A percentile compares a stretch with the other conserved stretches of the same genome.
These are phyloP conservation scores for Chelonoidis abingdonii DNA, from an alignment of 2,113 vertebrate species.

Conservation along the genomic window DNA sequence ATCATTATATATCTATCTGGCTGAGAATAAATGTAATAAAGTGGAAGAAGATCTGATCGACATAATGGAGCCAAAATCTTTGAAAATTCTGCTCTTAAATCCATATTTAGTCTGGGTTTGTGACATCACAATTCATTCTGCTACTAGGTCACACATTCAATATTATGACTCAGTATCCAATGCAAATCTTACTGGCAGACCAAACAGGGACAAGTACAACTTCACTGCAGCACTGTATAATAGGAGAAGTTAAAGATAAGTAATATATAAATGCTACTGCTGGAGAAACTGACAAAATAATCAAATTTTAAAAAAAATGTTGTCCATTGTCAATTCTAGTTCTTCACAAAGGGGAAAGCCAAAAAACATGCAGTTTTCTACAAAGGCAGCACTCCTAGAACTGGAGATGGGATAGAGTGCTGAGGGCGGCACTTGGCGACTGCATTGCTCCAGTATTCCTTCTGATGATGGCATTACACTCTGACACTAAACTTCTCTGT, in stretches of 20 bases:
- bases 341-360: neutral
- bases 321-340: neutral
- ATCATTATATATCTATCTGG: conserved; percentile 27
- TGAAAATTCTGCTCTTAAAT: neutral
- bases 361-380: neutral
- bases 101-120: neutral
- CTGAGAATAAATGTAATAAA: neutral
- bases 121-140: neutral
- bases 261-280: neutral
- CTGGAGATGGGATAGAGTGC: neutral
- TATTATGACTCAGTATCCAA: neutral
- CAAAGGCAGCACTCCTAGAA: neutral
- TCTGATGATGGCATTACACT: conserved; percentile 49
- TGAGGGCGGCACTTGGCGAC: conserved; percentile 48
- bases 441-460: conserved; percentile 6
- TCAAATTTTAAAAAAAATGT: neutral
- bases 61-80: neutral
- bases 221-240: neutral
- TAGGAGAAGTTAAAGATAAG: neutral
- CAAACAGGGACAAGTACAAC: neutral
- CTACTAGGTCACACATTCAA: neutral
- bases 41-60: accelerated
- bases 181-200: no score
- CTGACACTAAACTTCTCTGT: conserved; percentile 36
- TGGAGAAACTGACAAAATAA: neutral